These are phyloP conservation scores for Prunella fulvescens DNA, from an alignment of 2,113 vertebrate species.

Conservation along the genomic window DNA sequence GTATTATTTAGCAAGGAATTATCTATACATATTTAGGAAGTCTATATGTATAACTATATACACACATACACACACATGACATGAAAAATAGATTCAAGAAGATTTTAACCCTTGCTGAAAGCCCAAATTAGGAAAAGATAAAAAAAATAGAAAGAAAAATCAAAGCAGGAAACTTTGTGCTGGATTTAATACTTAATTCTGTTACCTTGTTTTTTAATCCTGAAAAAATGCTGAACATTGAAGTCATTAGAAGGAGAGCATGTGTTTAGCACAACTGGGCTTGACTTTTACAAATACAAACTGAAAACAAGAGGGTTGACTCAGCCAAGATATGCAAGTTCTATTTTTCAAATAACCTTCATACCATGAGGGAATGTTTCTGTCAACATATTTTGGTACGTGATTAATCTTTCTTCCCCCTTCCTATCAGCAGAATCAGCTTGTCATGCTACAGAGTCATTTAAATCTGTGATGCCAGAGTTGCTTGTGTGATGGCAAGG, in stretches of 20 bases:
- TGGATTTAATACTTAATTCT: not conserved
- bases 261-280: not conserved
- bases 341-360: constrained; percentile 25
- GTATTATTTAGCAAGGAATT: not conserved
- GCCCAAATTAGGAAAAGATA: not conserved
- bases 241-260: not conserved
- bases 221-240: not conserved
- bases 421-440: not conserved
- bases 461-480: not conserved
- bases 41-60: too few species aligned
- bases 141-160: rapidly evolving
- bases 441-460: not conserved
- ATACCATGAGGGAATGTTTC: not conserved
- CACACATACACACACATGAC: rapidly evolving
- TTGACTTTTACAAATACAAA: not conserved
- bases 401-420: constrained; percentile 10
- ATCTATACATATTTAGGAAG: not conserved
- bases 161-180: not conserved
- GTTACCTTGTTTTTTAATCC: not conserved
- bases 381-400: constrained; percentile 25
- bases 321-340: not conserved
- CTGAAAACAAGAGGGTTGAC: not conserved
- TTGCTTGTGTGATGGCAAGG: not conserved
- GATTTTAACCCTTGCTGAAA: not conserved
- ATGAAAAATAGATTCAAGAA: not conserved